Conservation (phyloP, 2,797 vertebrate genomes). For the Micromesistius poutassou region DNA sequence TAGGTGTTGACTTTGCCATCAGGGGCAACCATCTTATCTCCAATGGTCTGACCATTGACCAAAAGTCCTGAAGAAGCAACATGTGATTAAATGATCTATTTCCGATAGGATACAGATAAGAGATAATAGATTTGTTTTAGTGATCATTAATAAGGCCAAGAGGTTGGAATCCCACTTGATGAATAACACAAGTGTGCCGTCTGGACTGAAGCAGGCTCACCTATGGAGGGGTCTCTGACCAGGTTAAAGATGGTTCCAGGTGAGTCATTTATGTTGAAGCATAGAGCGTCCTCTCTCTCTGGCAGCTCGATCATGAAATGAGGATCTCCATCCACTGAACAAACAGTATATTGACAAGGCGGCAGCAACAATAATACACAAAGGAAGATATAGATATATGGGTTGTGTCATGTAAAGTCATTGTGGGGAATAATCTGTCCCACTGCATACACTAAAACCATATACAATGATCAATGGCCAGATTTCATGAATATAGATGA, state of each 20-base stretch:
- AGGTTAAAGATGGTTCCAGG: constrained; percentile 70
- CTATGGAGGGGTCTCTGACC: constrained; percentile 78
- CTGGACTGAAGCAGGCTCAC: constrained; percentile 52
- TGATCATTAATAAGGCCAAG: not conserved
- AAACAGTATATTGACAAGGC: constrained; percentile 15
- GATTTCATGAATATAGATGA: not conserved
- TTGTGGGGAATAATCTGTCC: not conserved
- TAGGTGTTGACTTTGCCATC: constrained; percentile 75
- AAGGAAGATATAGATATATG: not conserved
- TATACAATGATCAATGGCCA: not conserved
- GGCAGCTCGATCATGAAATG: constrained; percentile 75
- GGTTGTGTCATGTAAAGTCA: not conserved
- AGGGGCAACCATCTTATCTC: constrained; percentile 70
- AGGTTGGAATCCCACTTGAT: too few relatives aligned
- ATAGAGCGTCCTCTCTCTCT: constrained; percentile 68
- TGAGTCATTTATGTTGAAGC: constrained; percentile 75
- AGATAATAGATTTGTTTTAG: not conserved
- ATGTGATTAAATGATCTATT: not conserved
- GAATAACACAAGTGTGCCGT: not conserved
- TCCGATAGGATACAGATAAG: not conserved
- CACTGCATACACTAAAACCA: too few relatives aligned
- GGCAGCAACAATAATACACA: not conserved
- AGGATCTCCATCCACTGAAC: constrained; percentile 84
- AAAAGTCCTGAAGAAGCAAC: constrained; percentile 72
- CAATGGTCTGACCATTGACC: constrained; percentile 85